These are phyloP conservation scores for Eutrigla gurnardus DNA, from an alignment of 2,797 vertebrate genomes.

Conservation along the genomic window DNA sequence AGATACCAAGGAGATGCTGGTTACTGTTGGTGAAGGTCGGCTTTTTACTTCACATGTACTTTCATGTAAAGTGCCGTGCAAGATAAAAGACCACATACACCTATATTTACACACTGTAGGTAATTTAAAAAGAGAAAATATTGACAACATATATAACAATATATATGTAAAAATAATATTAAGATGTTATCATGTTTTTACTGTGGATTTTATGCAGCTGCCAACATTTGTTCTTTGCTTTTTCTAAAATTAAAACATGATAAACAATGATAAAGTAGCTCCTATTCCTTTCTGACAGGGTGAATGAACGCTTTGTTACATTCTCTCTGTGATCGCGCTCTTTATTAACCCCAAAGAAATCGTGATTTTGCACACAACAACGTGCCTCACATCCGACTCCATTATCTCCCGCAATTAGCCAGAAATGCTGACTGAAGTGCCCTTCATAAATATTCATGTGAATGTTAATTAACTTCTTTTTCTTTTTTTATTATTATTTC, in stretches of 20 bases:
- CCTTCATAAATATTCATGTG: slow-evolving; percentile 13
- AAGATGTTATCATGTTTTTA: background rate
- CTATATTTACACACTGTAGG: no score
- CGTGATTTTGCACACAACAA: background rate
- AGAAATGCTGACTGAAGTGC: slow-evolving; percentile 1
- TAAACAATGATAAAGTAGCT: background rate
- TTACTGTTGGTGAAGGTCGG: background rate
- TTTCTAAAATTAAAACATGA: background rate
- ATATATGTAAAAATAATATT: background rate
- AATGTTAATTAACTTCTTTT: background rate
- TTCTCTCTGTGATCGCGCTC: background rate
- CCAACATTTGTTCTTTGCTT: background rate
- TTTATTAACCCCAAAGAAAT: background rate
- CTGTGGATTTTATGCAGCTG: background rate
- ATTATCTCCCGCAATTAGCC: background rate
- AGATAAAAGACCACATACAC: no score
- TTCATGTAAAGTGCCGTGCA: no score
- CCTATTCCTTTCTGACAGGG: background rate
- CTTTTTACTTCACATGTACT: no score
- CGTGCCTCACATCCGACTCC: background rate
- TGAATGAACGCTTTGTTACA: background rate
- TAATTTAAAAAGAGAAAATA: no score
- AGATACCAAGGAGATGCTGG: background rate
- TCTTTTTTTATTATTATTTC: background rate
- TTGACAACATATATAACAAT: no score